Evolutionary conservation across 92 coral and sea anemone species (phyloP).

Genomic region (Hydrozoanthus gracilis): DNA sequence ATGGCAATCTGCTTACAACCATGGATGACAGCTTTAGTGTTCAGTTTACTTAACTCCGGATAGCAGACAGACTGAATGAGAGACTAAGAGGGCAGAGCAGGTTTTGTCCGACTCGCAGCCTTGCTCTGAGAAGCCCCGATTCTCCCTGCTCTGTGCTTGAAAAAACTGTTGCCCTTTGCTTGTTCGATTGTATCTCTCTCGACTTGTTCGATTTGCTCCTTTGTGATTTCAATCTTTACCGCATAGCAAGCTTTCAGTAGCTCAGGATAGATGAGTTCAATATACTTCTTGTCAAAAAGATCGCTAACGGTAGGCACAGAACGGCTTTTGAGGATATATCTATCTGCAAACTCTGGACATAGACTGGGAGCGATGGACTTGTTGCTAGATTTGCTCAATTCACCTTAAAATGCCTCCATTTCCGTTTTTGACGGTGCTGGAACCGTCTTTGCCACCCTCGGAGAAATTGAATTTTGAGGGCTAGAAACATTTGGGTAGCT

Average conservation of each 20-base stretch:
- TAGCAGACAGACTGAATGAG: slow-evolving; percentile 57
- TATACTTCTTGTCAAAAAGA: slow-evolving; percentile 33
- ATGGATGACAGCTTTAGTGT: slow-evolving; percentile 48
- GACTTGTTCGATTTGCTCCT: slow-evolving; percentile 50
- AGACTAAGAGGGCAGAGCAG: slow-evolving; percentile 59
- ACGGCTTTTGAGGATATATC: slow-evolving; percentile 48
- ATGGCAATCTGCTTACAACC: slow-evolving; percentile 44
- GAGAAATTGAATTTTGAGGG: not conserved
- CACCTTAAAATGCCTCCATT: slow-evolving; percentile 25
- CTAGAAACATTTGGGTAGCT: not conserved
- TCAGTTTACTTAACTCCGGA: slow-evolving; percentile 34
- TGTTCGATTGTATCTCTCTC: slow-evolving; percentile 61
- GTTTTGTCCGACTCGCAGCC: slow-evolving; percentile 43
- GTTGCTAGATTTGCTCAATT: slow-evolving; percentile 1
- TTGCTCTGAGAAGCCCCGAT: slow-evolving; percentile 72
- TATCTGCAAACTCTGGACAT: slow-evolving; percentile 44
- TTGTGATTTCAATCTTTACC: slow-evolving; percentile 29
- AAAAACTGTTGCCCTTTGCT: slow-evolving; percentile 39
- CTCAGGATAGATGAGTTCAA: slow-evolving; percentile 50
- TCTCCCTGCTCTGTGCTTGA: slow-evolving; percentile 54
- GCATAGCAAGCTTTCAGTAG: slow-evolving; percentile 47
- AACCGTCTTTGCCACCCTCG: slow-evolving; percentile 3
- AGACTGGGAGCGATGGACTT: slow-evolving; percentile 44
- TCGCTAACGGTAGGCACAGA: slow-evolving; percentile 33
- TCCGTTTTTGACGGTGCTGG: slow-evolving; percentile 41